Evolutionary conservation across 2,888 invertebrate species (phyloP), one percentile per base, ranked within the genome.

Genomic region (Caenorhabditis zanzibari): DNA sequence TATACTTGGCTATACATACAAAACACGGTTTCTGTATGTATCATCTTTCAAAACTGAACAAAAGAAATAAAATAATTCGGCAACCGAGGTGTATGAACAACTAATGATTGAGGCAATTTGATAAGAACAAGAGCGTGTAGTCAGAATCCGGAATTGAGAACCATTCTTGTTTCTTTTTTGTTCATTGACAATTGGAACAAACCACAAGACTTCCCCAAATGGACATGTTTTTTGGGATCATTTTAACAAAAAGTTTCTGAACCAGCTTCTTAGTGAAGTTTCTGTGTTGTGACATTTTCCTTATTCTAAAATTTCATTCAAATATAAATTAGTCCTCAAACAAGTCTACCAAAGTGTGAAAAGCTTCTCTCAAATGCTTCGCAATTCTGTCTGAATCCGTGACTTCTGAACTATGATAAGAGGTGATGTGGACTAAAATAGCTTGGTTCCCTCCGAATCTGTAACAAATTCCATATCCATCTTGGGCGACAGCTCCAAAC

Each of bases 401-500:
- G 73, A 87, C 82, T n/a, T 63, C 54, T 1, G 89, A 85, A 5
- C 88, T 87, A 32, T 90, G 85, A 71, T 85, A 89, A 52, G 85
- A 85, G 24, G 89, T 85, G 32, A 90, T 86, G 47, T 90, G 86
- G 9, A 83, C 84, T 26, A 83, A 66, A 58, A 90, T 90, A 14
- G 85, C 76, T 77, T 88, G 88, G 54, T 90, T 90, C 35, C 90
- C 90, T 5, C 87, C 90, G 71, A 90, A 89, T 54, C 90, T 86
- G 69, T 90, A 90, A 56, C 90, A 89, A 19, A 90, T 81, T 81
- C 90, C 90, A 79, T 90, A 90, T n/a, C 90, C 90, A 24, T 87
- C 81, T 41, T 88, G 85, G n/a, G 89, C 87, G 0, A 90, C 90
- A 10, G 90, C 88, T 35, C 88, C 90, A 56, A 90, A 90, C 12